phyloP scores from a whole-genome alignment of 1,140 invertebrate species.

The Battus philenor region DNA sequence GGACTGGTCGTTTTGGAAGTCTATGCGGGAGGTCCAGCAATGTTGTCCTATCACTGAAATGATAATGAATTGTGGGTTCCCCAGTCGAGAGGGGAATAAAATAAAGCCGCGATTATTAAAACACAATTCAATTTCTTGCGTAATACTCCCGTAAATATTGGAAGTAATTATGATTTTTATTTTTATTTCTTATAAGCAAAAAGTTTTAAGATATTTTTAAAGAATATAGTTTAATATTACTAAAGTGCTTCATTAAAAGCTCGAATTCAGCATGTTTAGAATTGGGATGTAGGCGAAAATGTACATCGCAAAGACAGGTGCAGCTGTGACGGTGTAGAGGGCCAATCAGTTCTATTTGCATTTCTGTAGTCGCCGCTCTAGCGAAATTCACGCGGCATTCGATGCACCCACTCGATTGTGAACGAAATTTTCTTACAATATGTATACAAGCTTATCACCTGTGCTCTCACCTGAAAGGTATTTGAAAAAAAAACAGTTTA shows the following conservation, averaged over 20 bases:
- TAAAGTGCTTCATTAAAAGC: constrained; percentile 21
- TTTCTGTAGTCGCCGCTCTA: constrained; percentile 50
- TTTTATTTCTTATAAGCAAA: neutral
- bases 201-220: neutral
- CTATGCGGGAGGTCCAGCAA: too few relatives aligned
- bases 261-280: constrained; percentile 15
- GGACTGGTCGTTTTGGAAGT: too few relatives aligned
- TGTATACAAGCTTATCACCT: constrained; percentile 12
- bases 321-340: constrained; percentile 29
- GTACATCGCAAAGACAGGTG: constrained; percentile 33
- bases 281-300: constrained; percentile 34
- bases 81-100: too few relatives aligned
- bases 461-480: too few relatives aligned
- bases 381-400: constrained; percentile 32
- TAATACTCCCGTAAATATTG: too few relatives aligned
- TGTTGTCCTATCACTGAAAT: too few relatives aligned
- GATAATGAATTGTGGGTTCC: too few relatives aligned
- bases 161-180: too few relatives aligned
- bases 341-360: constrained; percentile 58
- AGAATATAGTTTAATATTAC: too few relatives aligned
- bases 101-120: too few relatives aligned
- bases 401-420: constrained; percentile 35
- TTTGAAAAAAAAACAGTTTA: constrained; percentile 27
- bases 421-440: constrained; percentile 37
- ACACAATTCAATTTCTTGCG: too few relatives aligned